Evolutionary conservation across 1,140 invertebrate genomes (phyloP), one percentile per base, ranked within the genome.

Genomic region (Drosophila paulistorum): DNA sequence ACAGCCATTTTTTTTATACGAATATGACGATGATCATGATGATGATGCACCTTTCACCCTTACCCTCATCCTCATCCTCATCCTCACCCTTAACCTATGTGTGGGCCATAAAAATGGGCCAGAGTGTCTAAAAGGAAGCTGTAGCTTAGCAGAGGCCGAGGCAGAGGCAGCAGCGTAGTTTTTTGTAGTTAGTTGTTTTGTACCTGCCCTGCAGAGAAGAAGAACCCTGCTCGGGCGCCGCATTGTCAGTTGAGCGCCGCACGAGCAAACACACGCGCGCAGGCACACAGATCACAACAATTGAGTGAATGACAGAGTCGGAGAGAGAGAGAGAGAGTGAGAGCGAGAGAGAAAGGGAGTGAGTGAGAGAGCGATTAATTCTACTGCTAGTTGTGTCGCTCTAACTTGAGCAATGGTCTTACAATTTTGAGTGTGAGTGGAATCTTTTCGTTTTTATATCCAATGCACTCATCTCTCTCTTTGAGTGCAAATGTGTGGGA

Each of bases 41-140:
- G 57, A 17, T 35, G 2, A 14, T 65, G 75, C 78, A 85, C 81
- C 79, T 85, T 85, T 86, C 75, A 77, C 68, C 59, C 62, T 59
- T 14, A 57, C 37, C 37, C 10, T 37, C 10, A 37, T 5, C 35
- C 9, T 39, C 11, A 39, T 9, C 45, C 45, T 79, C 75, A 77
- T 62, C 55, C 10, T 37, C 10, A 37, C 35, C 35, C 10, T 39
- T 39, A 39, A 9, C 45, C 45, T 51, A 57, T n/a, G 54, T 66
- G 54, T 63, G 81, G 69, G 66, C 74, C 79, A 70, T 76, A 83
- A 79, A 81, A 77, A 72, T 75, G 73, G 69, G 69, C 65, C 74
- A 66, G 74, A 62, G 60, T 65, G 62, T 65, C 45, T 51, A 65
- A 66, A 86, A 83, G 83, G 82, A 86, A 82, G 83, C 75, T 77